Conservation (phyloP, 2,888 invertebrate genomes). For the Octonoba sinensis region DNA sequence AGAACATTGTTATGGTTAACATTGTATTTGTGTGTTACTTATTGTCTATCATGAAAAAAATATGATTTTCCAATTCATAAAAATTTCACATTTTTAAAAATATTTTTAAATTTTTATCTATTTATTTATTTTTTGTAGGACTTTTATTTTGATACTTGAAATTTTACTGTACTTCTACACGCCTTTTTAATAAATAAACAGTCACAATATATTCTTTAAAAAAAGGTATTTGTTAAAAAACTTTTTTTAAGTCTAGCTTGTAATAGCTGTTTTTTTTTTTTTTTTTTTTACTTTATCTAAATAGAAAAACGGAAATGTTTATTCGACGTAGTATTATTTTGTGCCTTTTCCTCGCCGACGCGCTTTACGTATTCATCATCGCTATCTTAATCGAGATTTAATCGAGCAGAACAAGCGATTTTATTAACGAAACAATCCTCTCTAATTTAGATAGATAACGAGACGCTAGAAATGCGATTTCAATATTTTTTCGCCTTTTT, state of each 20-base stretch:
- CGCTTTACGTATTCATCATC: conserved; percentile 48
- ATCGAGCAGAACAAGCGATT: conserved; percentile 63
- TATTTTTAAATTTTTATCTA: too few relatives aligned
- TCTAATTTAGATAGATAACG: conserved; percentile 62
- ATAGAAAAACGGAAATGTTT: too few relatives aligned
- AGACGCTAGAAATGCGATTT: conserved; percentile 27
- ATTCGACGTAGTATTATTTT: conserved; percentile 1
- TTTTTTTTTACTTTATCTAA: conserved; percentile 1
- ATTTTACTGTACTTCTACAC: neutral
- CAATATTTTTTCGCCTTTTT: conserved; percentile 12
- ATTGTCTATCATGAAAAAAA: too few relatives aligned
- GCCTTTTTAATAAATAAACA: neutral
- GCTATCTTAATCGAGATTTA: conserved; percentile 63
- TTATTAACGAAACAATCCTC: conserved; percentile 63
- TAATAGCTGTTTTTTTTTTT: neutral
- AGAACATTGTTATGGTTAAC: too few relatives aligned
- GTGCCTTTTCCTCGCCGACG: neutral
- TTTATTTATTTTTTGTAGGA: too few relatives aligned
- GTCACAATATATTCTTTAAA: neutral
- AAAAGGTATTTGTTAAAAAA: neutral
- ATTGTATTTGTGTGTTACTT: too few relatives aligned
- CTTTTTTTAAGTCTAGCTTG: neutral
- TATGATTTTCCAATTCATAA: too few relatives aligned
- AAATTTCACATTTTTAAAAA: too few relatives aligned
- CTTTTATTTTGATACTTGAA: too few relatives aligned